These are phyloP conservation scores for Brachyistius frenatus DNA, from an alignment of 2,113 vertebrate species.

Conservation along the genomic window DNA sequence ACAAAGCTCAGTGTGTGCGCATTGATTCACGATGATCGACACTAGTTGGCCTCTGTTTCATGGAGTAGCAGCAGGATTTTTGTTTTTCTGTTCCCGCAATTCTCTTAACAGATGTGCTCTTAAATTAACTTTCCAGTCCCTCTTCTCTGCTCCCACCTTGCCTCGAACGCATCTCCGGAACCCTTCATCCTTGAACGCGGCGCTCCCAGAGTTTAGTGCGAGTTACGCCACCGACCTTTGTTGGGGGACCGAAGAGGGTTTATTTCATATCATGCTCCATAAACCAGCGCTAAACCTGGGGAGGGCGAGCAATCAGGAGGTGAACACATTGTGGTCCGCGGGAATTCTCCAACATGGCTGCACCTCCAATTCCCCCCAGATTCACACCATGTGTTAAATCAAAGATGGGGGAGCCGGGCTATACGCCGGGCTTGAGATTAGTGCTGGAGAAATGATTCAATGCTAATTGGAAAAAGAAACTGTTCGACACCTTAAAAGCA, in stretches of 20 bases:
- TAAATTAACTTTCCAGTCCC: conserved; percentile 46
- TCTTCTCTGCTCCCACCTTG: conserved; percentile 9
- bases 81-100: conserved; percentile 11
- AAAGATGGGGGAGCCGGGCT: conserved; percentile 69
- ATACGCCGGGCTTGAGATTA: conserved; percentile 67
- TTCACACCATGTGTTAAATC: conserved; percentile 77
- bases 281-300: conserved; percentile 79
- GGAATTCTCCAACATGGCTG: conserved; percentile 65
- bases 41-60: conserved; percentile 6
- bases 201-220: conserved; percentile 57
- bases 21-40: conserved; percentile 4
- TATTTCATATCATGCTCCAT: conserved; percentile 83
- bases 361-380: conserved; percentile 54
- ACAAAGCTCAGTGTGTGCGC: neutral
- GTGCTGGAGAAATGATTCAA: conserved; percentile 73
- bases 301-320: conserved; percentile 71
- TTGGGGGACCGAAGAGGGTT: conserved; percentile 68
- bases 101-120: conserved; percentile 38
- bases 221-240: conserved; percentile 69
- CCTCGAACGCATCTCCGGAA: conserved; percentile 55
- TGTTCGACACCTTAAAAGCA: conserved; percentile 63
- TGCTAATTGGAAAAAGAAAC: conserved; percentile 81
- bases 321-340: conserved; percentile 64
- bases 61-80: neutral
- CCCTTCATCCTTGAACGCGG: conserved; percentile 58